Percentiles rank a stretch among this genome's conserved stretches.
phyloP scores from a whole-genome alignment of 2,888 invertebrate genomes.

The Ecliptopera silaceata region DNA sequence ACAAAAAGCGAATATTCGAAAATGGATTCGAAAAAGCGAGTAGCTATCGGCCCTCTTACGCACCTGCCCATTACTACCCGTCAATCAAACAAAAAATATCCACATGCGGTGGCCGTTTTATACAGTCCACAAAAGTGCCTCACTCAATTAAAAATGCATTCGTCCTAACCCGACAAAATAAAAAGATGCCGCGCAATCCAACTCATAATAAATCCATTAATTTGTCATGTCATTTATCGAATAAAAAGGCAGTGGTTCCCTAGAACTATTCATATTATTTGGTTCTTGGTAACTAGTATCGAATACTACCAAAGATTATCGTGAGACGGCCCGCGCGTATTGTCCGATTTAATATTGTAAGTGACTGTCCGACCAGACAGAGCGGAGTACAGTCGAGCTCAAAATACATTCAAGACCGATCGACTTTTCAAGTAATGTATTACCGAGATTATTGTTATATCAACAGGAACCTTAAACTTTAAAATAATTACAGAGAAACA shows the following conservation, averaged over 20 bases:
- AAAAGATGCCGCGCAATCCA: conserved; percentile 69
- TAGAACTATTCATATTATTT: conserved; percentile 34
- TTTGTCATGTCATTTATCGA: conserved; percentile 81
- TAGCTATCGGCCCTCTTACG: conserved; percentile 74
- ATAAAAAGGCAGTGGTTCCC: conserved; percentile 39
- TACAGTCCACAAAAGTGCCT: conserved; percentile 81
- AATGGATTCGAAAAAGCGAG: conserved; percentile 71
- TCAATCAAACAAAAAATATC: conserved; percentile 81
- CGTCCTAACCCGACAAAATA: conserved; percentile 78
- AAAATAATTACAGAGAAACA: not conserved
- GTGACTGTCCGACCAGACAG: conserved; percentile 56
- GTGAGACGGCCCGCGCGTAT: conserved; percentile 58
- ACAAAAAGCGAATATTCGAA: conserved; percentile 67
- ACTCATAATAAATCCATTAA: conserved; percentile 83
- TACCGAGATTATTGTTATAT: conserved; percentile 12
- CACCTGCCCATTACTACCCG: conserved; percentile 82
- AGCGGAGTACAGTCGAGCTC: conserved; percentile 49
- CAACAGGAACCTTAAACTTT: conserved; percentile 10
- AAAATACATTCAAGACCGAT: conserved; percentile 35
- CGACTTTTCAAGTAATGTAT: conserved; percentile 19
- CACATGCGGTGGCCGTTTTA: conserved; percentile 79
- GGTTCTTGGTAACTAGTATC: conserved; percentile 72
- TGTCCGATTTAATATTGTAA: conserved; percentile 74
- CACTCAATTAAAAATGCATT: conserved; percentile 83
- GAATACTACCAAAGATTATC: conserved; percentile 70